These are phyloP conservation scores for Vespertilio murinus DNA, from an alignment of 2,797 vertebrate genomes.

Conservation along the genomic window DNA sequence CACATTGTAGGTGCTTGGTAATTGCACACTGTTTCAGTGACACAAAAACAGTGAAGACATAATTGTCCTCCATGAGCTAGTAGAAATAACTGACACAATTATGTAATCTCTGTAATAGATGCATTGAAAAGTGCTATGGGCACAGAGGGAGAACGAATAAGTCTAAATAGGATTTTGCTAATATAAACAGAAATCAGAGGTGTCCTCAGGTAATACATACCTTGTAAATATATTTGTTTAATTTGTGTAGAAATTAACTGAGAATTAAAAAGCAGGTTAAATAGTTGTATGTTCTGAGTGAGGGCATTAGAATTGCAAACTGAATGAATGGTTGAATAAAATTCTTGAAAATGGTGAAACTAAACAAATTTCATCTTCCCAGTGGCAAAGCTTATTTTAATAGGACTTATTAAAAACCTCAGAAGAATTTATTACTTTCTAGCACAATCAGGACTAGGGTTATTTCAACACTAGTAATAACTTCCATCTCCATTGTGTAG, in stretches of 20 bases:
- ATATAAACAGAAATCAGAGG: not conserved
- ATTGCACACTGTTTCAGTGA: not conserved
- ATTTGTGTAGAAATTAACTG: not conserved
- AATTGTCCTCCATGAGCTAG: not conserved
- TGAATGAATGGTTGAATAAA: not conserved
- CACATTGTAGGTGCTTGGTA: not conserved
- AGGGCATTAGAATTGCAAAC: not conserved
- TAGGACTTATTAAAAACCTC: not conserved
- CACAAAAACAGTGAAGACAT: not conserved
- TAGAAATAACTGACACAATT: not conserved
- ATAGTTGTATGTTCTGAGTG: not conserved
- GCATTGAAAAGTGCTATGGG: not conserved
- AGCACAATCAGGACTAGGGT: not conserved
- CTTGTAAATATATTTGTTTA: not conserved
- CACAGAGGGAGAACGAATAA: not conserved
- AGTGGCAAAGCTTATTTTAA: not conserved
- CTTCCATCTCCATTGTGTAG: not conserved
- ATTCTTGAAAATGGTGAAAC: not conserved
- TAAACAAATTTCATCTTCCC: not conserved
- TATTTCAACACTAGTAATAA: not conserved
- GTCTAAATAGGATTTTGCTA: not conserved
- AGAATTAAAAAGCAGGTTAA: not conserved
- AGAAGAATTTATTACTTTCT: slow-evolving; percentile 10
- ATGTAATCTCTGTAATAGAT: not conserved
- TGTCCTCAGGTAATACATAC: not conserved